Evolutionary conservation across 2,797 vertebrate genomes (phyloP).

Genomic region (Poeciliopsis infans): DNA sequence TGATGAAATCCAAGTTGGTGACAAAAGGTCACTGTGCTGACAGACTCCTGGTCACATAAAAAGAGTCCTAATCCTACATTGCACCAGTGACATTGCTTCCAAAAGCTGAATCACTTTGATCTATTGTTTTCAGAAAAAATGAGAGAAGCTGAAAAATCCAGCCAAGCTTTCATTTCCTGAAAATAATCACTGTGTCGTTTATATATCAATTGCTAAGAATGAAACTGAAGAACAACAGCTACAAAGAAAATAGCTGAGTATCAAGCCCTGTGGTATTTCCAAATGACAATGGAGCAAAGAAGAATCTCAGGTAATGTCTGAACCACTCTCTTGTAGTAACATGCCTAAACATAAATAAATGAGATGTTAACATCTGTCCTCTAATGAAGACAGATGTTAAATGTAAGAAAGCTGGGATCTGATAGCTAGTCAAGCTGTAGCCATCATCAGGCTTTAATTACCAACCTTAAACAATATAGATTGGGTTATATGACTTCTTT

Average conservation of each 20-base stretch:
- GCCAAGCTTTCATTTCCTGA: not conserved
- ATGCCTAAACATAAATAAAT: not conserved
- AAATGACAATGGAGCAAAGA: not conserved
- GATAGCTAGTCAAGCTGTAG: not conserved
- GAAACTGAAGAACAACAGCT: not conserved
- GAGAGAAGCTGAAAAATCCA: not conserved
- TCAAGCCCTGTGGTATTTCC: not conserved
- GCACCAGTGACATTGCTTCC: not conserved
- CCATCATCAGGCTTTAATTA: too few relatives aligned
- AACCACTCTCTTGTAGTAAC: not conserved
- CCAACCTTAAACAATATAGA: not conserved
- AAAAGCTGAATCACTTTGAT: not conserved
- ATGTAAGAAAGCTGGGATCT: not conserved
- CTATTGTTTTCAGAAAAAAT: not conserved
- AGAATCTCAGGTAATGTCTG: not conserved
- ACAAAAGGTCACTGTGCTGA: not conserved
- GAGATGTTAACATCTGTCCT: not conserved
- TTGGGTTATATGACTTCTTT: not conserved
- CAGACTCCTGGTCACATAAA: not conserved
- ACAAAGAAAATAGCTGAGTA: too few relatives aligned
- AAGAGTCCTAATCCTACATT: not conserved
- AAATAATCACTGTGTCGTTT: not conserved
- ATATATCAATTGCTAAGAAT: not conserved
- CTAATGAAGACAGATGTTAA: not conserved
- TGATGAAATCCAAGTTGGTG: not conserved